phyloP scores from a whole-genome alignment of 2,888 invertebrate species.

The Lochmaea crataegi region DNA sequence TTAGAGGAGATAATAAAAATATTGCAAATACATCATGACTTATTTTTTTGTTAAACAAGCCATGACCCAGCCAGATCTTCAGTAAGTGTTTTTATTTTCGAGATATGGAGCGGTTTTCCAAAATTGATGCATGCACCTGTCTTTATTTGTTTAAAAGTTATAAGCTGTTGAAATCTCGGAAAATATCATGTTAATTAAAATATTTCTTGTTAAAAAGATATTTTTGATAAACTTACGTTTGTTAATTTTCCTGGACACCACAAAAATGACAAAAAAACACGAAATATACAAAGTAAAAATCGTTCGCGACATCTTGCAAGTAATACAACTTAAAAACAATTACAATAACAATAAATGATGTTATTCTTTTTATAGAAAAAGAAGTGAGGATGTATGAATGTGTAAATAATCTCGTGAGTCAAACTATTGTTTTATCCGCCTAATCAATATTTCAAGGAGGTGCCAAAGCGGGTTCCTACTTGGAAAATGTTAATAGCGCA shows the following conservation, averaged over 20 bases:
- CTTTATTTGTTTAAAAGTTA: too few relatives aligned
- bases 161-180: too few relatives aligned
- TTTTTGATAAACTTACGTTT: constrained; percentile 4
- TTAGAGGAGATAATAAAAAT: too few relatives aligned
- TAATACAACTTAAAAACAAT: neutral
- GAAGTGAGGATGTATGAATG: neutral
- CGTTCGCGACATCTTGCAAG: neutral
- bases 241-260: neutral
- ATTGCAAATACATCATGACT: too few relatives aligned
- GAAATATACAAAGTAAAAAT: neutral
- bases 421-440: neutral
- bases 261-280: neutral
- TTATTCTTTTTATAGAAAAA: neutral
- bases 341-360: neutral
- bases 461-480: neutral
- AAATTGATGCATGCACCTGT: too few relatives aligned
- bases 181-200: too few relatives aligned
- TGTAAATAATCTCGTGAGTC: neutral
- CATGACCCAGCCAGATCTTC: too few relatives aligned
- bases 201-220: neutral
- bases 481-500: neutral
- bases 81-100: too few relatives aligned
- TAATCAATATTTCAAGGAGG: constrained; percentile 4
- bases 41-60: too few relatives aligned
- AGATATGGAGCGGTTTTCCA: too few relatives aligned